Base-by-base conservation (phyloP, 2,888 invertebrate genomes). In the Trachelus tabidus region DNA sequence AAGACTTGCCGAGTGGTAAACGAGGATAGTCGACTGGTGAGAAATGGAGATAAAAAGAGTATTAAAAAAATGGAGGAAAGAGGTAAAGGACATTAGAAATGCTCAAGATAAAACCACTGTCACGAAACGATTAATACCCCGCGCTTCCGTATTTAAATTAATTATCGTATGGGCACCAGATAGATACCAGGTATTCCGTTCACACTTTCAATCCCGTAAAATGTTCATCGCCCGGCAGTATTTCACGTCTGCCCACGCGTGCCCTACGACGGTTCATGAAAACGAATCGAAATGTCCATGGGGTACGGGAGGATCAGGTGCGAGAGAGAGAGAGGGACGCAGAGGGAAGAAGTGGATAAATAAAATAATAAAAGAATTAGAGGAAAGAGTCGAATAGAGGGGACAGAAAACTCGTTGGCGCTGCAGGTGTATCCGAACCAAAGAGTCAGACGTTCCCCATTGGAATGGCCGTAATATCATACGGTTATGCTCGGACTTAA, bases 171-270 rank as follows among this genome's bases (percentile, higher is more conserved):
- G 6, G 56, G 23, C 1, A 56, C 9, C 56, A 23, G 56, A 56
- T 56, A 23, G 56, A 56, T 23, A 56, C 30, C 30, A 2, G 31
- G 71, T 71, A 15, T 30, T 6, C 30, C 34, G 34, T 71, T 71
- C 15, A 34, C 86, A 85, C 83, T 86, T 85, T 87, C 85, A 86
- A 87, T 87, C 87, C 82, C 83, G 83, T 85, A 85, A 88, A 87
- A 86, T 79, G 83, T 85, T 80, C 79, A 79, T 81, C 83, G 84
- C 81, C 84, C 84, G 79, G 85, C 85, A 87, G 83, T 88, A 88
- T 88, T 88, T 88, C 87, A 88, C 87, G 87, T 86, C 87, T 88
- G 85, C 87, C 87, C 86, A 88, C 88, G 88, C 87, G 85, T 79
- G 81, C 84, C 82, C 83, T 34, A 30, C 71, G 71, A 31, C 23